Evolutionary conservation across 2,888 invertebrate genomes (phyloP).

Genomic region (Cistogaster globosa): DNA sequence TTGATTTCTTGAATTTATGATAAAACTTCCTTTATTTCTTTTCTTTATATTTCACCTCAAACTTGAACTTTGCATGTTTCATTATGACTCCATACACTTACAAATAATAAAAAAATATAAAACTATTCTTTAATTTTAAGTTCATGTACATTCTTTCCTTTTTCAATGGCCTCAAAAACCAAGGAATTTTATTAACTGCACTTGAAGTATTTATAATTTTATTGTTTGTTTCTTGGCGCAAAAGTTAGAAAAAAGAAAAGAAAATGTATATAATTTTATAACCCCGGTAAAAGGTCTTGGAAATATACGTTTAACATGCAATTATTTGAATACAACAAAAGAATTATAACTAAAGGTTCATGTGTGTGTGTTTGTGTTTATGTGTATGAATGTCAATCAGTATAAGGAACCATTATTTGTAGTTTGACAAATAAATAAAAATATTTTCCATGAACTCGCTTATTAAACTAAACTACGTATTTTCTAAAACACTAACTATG

Average conservation of each 20-base stretch:
- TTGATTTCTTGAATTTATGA: slow-evolving; percentile 24
- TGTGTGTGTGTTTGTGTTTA: background rate
- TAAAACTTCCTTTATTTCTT: background rate
- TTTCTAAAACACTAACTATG: no score
- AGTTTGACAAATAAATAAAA: background rate
- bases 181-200: slow-evolving; percentile 28
- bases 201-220: slow-evolving; percentile 19
- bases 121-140: slow-evolving; percentile 6
- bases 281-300: slow-evolving; percentile 55
- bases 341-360: background rate
- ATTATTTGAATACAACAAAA: slow-evolving; percentile 54
- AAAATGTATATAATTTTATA: slow-evolving; percentile 12
- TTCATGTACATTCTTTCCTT: background rate
- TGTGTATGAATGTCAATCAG: background rate
- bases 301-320: slow-evolving; percentile 65
- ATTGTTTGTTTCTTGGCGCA: background rate
- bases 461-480: slow-evolving; percentile 3
- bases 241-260: background rate
- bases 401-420: no score
- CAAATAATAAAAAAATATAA: background rate
- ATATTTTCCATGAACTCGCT: slow-evolving; percentile 8
- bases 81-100: background rate
- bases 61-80: slow-evolving; percentile 62
- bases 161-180: background rate
- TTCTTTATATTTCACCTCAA: slow-evolving; percentile 23